These are phyloP conservation scores for Pogonocherus hispidulus DNA, from an alignment of 2,888 invertebrate species.

Conservation along the genomic window DNA sequence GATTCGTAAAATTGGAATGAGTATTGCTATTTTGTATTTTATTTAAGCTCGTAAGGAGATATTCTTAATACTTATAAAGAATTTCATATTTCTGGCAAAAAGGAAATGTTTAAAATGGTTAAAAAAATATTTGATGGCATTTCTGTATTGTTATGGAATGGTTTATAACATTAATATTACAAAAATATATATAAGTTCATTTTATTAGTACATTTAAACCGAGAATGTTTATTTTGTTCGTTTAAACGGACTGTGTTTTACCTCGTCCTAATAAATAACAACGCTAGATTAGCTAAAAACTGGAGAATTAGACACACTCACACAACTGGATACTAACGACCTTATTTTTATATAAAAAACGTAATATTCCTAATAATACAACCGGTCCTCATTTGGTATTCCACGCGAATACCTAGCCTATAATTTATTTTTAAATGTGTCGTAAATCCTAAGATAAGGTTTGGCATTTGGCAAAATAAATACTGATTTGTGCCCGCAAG, in stretches of 20 bases:
- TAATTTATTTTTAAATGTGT: conserved; percentile 10
- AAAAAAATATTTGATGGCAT: no score
- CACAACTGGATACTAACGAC: neutral
- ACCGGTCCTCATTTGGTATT: neutral
- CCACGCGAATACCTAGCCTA: conserved; percentile 6
- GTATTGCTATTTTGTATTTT: no score
- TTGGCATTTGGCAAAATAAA: neutral
- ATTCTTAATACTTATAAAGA: no score
- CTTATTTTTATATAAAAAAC: neutral
- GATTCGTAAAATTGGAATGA: no score
- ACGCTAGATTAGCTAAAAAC: neutral
- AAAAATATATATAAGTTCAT: no score
- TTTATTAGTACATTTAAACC: no score
- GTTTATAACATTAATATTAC: no score
- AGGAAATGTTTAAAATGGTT: no score
- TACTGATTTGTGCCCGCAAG: neutral
- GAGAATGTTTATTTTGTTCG: no score
- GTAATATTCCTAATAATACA: conserved; percentile 4
- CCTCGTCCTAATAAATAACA: neutral
- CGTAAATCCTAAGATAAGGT: conserved; percentile 7
- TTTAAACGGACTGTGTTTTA: neutral
- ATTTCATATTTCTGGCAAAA: no score
- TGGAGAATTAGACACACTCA: neutral
- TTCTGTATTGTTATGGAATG: no score
- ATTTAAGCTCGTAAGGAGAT: no score